Evolutionary conservation across 2,797 vertebrate species (phyloP).

Genomic region (Miichthys miiuy): DNA sequence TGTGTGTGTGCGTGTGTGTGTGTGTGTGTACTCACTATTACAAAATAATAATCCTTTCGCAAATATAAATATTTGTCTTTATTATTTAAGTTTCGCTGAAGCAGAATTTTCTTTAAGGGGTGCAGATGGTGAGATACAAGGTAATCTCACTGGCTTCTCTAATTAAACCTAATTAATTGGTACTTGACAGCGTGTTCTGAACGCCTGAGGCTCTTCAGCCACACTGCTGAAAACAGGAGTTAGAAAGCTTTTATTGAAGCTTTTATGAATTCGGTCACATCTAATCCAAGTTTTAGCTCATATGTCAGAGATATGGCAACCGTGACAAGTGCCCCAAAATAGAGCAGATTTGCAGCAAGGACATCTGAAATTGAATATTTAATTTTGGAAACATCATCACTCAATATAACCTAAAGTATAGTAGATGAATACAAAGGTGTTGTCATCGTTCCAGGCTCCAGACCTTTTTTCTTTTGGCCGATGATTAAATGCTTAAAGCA

Average conservation of each 20-base stretch:
- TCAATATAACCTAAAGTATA: background rate
- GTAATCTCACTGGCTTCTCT: slow-evolving; percentile 63
- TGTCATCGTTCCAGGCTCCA: background rate
- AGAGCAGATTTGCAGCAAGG: slow-evolving; percentile 22
- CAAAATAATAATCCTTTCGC: slow-evolving; percentile 37
- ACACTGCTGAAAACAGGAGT: slow-evolving; percentile 54
- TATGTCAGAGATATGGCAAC: slow-evolving; percentile 38
- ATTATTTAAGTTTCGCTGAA: slow-evolving; percentile 47
- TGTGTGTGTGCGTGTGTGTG: background rate
- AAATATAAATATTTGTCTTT: slow-evolving; percentile 56
- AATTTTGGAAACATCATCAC: background rate
- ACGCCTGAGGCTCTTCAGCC: slow-evolving; percentile 66
- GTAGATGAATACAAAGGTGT: background rate
- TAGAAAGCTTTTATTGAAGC: slow-evolving; percentile 62
- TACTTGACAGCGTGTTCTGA: slow-evolving; percentile 68
- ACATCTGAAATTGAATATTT: background rate
- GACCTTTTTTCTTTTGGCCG: background rate
- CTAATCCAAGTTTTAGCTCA: slow-evolving; percentile 48
- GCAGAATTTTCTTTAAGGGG: slow-evolving; percentile 47
- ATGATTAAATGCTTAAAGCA: background rate
- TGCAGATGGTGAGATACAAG: slow-evolving; percentile 76
- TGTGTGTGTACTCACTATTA: slow-evolving; percentile 2
- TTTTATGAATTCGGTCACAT: slow-evolving; percentile 50
- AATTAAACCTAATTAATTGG: slow-evolving; percentile 82
- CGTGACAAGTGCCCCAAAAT: slow-evolving; percentile 29